Evolutionary conservation across 1,140 invertebrate species (phyloP).

Genomic region (Heliothis subflexa): DNA sequence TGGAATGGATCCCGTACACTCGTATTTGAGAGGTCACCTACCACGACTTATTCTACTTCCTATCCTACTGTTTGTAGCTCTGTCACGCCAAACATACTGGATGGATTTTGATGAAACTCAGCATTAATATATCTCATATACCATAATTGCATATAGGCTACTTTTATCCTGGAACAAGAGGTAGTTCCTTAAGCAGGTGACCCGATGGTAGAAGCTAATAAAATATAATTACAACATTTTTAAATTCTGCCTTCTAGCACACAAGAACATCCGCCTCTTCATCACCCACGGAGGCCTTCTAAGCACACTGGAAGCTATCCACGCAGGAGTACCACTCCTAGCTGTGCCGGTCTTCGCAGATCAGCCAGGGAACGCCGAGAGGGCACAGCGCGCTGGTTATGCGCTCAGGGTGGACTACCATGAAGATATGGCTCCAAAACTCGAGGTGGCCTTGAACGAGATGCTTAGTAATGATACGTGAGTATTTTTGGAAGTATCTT

Average conservation of each 20-base stretch:
- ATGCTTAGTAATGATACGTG: conserved; percentile 60
- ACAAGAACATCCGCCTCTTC: conserved; percentile 84
- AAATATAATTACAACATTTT: background rate
- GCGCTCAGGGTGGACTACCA: conserved; percentile 51
- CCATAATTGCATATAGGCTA: too few relatives aligned
- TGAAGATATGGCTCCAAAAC: conserved; percentile 44
- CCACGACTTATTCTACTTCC: too few relatives aligned
- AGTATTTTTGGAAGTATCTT: background rate
- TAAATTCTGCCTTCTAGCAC: conserved; percentile 52
- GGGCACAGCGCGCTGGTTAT: conserved; percentile 47
- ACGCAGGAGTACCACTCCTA: conserved; percentile 87
- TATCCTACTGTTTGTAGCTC: too few relatives aligned
- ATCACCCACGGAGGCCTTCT: conserved; percentile 89
- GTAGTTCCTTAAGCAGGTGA: too few relatives aligned
- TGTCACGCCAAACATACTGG: too few relatives aligned
- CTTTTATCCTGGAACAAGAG: too few relatives aligned
- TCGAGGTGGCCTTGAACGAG: conserved; percentile 51
- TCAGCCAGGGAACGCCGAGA: conserved; percentile 66
- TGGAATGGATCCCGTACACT: too few relatives aligned
- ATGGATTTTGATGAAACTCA: too few relatives aligned
- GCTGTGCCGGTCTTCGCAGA: conserved; percentile 88
- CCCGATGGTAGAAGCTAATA: too few relatives aligned
- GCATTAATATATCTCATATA: too few relatives aligned
- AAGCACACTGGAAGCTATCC: conserved; percentile 87
- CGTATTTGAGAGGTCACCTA: too few relatives aligned